Percentiles rank a stretch among this genome's conserved stretches.
Conservation (phyloP, 2,113 vertebrate species). For the Archilochus colubris region DNA sequence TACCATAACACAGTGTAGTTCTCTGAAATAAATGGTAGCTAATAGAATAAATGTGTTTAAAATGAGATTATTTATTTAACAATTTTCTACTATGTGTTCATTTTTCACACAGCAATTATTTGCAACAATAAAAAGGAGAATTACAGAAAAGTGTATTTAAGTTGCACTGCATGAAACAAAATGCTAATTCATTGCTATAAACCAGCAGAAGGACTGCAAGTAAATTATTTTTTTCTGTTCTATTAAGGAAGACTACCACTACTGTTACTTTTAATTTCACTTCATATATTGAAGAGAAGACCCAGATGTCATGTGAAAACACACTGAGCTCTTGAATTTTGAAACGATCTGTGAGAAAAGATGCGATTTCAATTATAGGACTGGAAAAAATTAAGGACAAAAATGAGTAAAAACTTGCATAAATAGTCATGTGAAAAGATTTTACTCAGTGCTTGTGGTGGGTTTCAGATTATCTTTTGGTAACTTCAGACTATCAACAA, state of each 20-base stretch:
- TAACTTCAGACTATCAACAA: neutral
- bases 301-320: neutral
- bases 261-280: neutral
- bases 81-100: neutral
- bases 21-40: neutral
- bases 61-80: neutral
- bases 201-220: neutral
- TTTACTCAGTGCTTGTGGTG: neutral
- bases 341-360: neutral
- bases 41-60: slow-evolving; percentile 11
- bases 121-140: neutral
- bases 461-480: neutral
- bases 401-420: neutral
- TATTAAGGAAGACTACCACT: neutral
- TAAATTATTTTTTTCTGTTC: neutral
- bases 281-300: neutral
- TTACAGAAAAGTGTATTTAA: slow-evolving; percentile 25
- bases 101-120: slow-evolving; percentile 38
- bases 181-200: neutral
- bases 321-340: neutral
- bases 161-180: slow-evolving; percentile 8
- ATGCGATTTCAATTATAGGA: neutral
- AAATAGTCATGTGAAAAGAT: neutral
- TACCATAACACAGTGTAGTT: neutral
- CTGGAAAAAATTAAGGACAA: neutral